Base-by-base conservation (phyloP, 2,888 invertebrate species). In the Erebia ligea region DNA sequence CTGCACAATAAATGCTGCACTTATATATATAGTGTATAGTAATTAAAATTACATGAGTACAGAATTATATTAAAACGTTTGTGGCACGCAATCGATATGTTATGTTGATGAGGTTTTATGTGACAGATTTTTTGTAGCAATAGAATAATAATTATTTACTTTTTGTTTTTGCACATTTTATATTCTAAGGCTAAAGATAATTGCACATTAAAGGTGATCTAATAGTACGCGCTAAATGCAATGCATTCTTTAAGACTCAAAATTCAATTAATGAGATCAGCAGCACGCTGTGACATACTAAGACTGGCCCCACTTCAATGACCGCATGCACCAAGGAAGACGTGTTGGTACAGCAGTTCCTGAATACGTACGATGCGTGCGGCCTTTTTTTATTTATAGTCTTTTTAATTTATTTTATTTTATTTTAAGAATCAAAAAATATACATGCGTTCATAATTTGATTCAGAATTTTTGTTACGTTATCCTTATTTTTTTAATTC, bases 21-120 rank as follows among this genome's bases (percentile, higher is more conserved):
- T 86, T 76, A 85, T 86, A 86, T 86, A 86, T 82, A 88, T 87
- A 64, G 59, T 66, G 50, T 54, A 48, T 82, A 84, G 48, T 85
- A 86, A 88, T 88, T 86, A 84, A 80, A 75, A 76, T 82, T 77
- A 80, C 79, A 82, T 81, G 82, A 78, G 76, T 74, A 80, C 78
- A 76, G 79, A 84, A 84, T 81, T 78, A 76, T 80, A 83, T 77
- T 81, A 76, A 82, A 81, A 84, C 84, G 78, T 80, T 79, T 78
- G 75, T 78, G 71, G 67, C 77, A 81, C 80, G 79, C 76, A 75
- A 73, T 34, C 67, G 63, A 67, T 71, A 68, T 66, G 58, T 68
- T 10, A 64, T 48, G 59, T 67, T 72, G 68, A 65, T 67, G 64
- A 9, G 57, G 57, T 67, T 68, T 73, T 58, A 57, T 73, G 63